Percentiles rank a stretch among this genome's conserved stretches.
Conservation (phyloP, 92 coral and sea anemone genomes). For the Heliopora coerulea region DNA sequence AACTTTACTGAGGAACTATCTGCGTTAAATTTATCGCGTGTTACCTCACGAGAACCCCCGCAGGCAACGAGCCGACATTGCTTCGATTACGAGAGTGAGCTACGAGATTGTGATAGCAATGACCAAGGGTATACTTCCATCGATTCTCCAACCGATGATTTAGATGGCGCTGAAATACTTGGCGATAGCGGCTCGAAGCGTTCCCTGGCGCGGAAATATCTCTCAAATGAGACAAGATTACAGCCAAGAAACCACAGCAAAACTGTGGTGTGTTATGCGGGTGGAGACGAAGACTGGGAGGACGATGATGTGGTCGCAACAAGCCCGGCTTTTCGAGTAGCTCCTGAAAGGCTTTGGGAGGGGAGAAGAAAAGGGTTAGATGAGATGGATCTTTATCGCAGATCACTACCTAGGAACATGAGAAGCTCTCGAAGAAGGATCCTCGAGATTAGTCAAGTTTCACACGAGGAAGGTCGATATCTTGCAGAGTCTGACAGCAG, state of each 20-base stretch:
- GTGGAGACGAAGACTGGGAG: conserved; percentile 3
- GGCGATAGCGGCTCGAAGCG: conserved; percentile 3
- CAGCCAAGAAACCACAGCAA: conserved; percentile 4
- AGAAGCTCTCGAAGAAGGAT: conserved; percentile 13
- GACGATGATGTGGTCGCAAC: not conserved
- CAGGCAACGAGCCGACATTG: not conserved
- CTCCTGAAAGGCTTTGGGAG: too few relatives aligned
- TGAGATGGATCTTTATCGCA: conserved; percentile 27
- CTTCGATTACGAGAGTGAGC: not conserved
- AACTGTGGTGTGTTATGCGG: not conserved
- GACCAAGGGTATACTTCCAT: conserved; percentile 2
- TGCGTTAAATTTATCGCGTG: conserved; percentile 27
- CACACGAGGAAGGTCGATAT: conserved; percentile 1
- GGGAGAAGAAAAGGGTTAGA: not conserved
- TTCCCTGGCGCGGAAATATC: conserved; percentile 1
- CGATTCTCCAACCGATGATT: conserved; percentile 25
- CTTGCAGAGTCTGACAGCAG: not conserved
- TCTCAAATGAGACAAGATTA: not conserved
- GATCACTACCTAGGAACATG: conserved; percentile 12
- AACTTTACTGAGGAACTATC: conserved; percentile 31
- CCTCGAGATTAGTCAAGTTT: conserved; percentile 6
- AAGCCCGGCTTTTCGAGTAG: not conserved
- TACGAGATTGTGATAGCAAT: not conserved
- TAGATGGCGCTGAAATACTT: not conserved
- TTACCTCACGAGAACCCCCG: not conserved